Evolutionary conservation across 2,797 vertebrate genomes (phyloP).

Genomic region (Acipenser ruthenus): DNA sequence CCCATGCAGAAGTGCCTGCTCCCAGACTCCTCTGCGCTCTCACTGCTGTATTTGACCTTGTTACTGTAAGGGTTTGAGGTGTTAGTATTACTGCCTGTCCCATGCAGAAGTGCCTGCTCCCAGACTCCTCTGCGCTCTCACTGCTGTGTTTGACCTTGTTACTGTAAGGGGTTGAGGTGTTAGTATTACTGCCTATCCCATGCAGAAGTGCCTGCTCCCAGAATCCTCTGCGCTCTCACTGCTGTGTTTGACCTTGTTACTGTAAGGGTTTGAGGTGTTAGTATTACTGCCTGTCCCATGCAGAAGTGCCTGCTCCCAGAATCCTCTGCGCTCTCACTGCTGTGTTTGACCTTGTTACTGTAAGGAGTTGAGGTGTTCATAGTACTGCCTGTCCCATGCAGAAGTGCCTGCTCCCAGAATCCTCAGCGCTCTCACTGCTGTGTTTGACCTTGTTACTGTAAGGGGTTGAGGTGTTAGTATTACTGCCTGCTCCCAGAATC

Average conservation of each 20-base stretch:
- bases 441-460: conserved; percentile 46
- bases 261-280: conserved; percentile 28
- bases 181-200: no score
- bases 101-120: no score
- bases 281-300: conserved; percentile 4
- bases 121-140: neutral
- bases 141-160: conserved; percentile 41
- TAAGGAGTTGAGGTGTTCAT: conserved; percentile 27
- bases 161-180: conserved; percentile 29
- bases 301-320: neutral
- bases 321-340: conserved; percentile 4
- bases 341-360: conserved; percentile 50
- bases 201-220: no score
- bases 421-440: no score
- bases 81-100: conserved; percentile 4
- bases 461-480: conserved; percentile 26
- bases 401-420: neutral
- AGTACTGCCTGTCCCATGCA: no score
- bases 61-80: conserved; percentile 33
- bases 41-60: conserved; percentile 48
- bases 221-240: no score
- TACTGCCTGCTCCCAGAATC: conserved; percentile 1
- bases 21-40: neutral
- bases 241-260: conserved; percentile 28
- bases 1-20: no score